A percentile compares a stretch with the other conserved stretches of the same genome.
Conservation (phyloP, 2,113 vertebrate species). For the Tautogolabrus adspersus region DNA sequence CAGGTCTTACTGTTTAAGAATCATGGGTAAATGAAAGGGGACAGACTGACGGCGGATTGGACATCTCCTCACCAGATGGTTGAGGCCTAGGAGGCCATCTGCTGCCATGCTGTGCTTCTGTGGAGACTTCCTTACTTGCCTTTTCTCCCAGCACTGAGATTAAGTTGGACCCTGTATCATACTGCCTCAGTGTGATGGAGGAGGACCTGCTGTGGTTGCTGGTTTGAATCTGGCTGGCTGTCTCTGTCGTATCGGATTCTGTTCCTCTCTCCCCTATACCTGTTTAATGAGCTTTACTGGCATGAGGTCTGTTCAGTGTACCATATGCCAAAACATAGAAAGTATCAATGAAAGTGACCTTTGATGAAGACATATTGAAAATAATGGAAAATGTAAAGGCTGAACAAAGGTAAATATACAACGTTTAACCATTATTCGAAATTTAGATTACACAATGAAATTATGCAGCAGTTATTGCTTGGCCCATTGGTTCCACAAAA, state of each 20-base stretch:
- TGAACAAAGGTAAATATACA: background rate
- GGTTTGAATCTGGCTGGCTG: conserved; percentile 53
- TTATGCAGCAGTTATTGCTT: too few species aligned
- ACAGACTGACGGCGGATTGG: conserved; percentile 66
- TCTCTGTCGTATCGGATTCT: conserved; percentile 13
- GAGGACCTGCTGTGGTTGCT: conserved; percentile 45
- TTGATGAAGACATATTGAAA: background rate
- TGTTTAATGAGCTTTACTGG: conserved; percentile 28
- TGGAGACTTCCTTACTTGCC: conserved; percentile 71
- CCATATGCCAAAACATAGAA: conserved; percentile 17
- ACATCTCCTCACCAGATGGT: conserved; percentile 79
- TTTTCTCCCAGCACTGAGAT: conserved; percentile 56
- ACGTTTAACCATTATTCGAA: background rate
- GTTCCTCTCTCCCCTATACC: background rate
- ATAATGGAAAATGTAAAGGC: background rate
- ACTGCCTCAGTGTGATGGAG: conserved; percentile 25
- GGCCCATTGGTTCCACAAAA: background rate
- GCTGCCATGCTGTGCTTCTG: conserved; percentile 69
- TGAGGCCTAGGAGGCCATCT: conserved; percentile 76
- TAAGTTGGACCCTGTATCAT: conserved; percentile 42
- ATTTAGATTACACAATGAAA: too few species aligned
- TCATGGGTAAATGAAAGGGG: conserved; percentile 68
- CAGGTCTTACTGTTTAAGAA: conserved; percentile 55
- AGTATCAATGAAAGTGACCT: conserved; percentile 31
- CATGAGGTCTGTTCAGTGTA: background rate